phyloP scores from a whole-genome alignment of 2,797 vertebrate genomes.

The Squalus acanthias region DNA sequence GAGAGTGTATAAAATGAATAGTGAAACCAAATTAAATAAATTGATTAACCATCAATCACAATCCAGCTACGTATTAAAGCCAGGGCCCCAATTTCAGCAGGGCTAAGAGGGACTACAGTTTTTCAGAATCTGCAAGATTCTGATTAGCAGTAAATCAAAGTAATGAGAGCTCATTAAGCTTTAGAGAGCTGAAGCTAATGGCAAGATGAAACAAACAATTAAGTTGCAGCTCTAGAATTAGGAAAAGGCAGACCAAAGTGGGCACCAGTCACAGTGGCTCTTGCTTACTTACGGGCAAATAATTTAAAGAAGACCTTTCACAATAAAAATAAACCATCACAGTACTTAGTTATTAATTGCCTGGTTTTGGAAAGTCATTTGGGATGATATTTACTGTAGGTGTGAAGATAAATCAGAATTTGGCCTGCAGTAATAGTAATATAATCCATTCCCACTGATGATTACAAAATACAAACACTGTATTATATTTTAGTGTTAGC shows the following conservation, averaged over 20 bases:
- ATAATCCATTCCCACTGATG: not conserved
- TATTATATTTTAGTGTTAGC: not conserved
- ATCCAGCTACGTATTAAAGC: constrained; percentile 52
- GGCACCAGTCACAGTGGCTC: not conserved
- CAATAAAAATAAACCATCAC: not conserved
- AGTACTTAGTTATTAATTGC: constrained; percentile 14
- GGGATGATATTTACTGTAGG: constrained; percentile 23
- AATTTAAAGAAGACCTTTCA: constrained; percentile 21
- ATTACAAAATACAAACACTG: not conserved
- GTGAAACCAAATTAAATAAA: constrained; percentile 52
- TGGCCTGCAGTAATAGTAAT: not conserved
- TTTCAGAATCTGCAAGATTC: constrained; percentile 44
- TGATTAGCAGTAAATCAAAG: constrained; percentile 47
- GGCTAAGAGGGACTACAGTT: constrained; percentile 52
- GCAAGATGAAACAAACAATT: constrained; percentile 33
- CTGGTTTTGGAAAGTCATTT: constrained; percentile 22
- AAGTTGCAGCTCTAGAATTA: constrained; percentile 11
- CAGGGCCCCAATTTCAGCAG: constrained; percentile 50
- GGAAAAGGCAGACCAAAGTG: not conserved
- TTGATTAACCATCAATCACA: constrained; percentile 55
- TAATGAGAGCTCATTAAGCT: constrained; percentile 50
- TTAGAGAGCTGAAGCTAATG: constrained; percentile 30
- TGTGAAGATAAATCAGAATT: constrained; percentile 22
- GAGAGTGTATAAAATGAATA: constrained; percentile 55
- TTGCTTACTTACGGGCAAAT: constrained; percentile 26